Conservation (phyloP, 2,797 vertebrate genomes). For the Eremophila alpestris region DNA sequence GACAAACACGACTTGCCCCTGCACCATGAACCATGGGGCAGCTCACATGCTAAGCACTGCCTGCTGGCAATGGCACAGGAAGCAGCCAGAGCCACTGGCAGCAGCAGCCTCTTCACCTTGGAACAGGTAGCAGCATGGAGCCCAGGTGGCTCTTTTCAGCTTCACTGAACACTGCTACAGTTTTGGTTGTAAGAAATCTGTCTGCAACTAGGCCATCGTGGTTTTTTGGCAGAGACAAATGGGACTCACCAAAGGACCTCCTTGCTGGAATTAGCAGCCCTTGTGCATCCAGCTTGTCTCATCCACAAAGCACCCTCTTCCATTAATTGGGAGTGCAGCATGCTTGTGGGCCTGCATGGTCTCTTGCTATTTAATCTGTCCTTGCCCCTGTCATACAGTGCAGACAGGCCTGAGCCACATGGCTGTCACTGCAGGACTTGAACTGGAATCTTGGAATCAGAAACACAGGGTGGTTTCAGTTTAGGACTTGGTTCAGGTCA, state of each 20-base stretch:
- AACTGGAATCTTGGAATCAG: not conserved
- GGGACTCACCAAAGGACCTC: not conserved
- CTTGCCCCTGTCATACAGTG: not conserved
- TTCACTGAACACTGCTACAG: not conserved
- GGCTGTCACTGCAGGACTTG: not conserved
- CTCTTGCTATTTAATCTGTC: not conserved
- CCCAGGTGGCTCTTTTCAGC: not conserved
- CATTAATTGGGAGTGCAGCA: fast-evolving
- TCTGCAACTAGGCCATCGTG: not conserved
- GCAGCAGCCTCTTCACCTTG: not conserved
- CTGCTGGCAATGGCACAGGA: not conserved
- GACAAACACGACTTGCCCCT: not conserved
- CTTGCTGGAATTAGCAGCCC: not conserved
- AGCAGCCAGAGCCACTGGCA: not conserved
- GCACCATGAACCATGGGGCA: not conserved
- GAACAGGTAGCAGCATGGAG: not conserved
- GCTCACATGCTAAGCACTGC: fast-evolving
- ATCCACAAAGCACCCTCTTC: not conserved
- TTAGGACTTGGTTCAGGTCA: not conserved
- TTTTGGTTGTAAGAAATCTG: not conserved
- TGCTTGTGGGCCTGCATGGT: not conserved
- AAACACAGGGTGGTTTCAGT: not conserved
- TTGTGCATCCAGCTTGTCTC: not conserved
- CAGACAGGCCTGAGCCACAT: not conserved
- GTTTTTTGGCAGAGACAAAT: not conserved